phyloP scores from a whole-genome alignment of 2,888 invertebrate species.

The Monopis laevigella region DNA sequence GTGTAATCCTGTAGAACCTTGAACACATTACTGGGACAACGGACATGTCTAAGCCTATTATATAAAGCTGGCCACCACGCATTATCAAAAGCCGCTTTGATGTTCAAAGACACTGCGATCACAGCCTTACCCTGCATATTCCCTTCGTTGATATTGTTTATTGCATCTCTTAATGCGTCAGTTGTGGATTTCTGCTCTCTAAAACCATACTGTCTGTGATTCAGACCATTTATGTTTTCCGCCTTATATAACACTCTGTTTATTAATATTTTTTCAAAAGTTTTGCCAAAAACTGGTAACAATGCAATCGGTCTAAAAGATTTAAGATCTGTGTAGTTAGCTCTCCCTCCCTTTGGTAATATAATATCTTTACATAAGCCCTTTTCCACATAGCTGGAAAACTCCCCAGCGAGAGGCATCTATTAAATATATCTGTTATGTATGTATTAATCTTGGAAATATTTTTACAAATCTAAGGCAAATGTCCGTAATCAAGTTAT shows the following conservation, averaged over 20 bases:
- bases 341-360: conserved; percentile 23
- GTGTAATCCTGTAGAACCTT: conserved; percentile 18
- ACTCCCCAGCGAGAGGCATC: conserved; percentile 8
- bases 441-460: background rate
- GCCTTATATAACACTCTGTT: conserved; percentile 16
- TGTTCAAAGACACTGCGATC: conserved; percentile 16
- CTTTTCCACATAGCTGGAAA: conserved; percentile 21
- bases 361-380: conserved; percentile 19
- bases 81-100: conserved; percentile 11
- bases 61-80: conserved; percentile 18
- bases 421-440: conserved; percentile 1
- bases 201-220: conserved; percentile 19
- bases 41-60: conserved; percentile 13
- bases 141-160: conserved; percentile 2
- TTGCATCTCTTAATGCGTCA: conserved; percentile 12
- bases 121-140: conserved; percentile 5
- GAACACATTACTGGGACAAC: conserved; percentile 20
- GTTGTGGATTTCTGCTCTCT: conserved; percentile 18
- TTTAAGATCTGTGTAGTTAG: conserved; percentile 10
- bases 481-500: conserved; percentile 21
- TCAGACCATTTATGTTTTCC: background rate
- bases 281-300: conserved; percentile 20
- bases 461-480: conserved; percentile 11
- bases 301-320: conserved; percentile 22
- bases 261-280: conserved; percentile 15